Evolutionary conservation across 2,797 vertebrate genomes (phyloP).

Genomic region (Myripristis jacobus): DNA sequence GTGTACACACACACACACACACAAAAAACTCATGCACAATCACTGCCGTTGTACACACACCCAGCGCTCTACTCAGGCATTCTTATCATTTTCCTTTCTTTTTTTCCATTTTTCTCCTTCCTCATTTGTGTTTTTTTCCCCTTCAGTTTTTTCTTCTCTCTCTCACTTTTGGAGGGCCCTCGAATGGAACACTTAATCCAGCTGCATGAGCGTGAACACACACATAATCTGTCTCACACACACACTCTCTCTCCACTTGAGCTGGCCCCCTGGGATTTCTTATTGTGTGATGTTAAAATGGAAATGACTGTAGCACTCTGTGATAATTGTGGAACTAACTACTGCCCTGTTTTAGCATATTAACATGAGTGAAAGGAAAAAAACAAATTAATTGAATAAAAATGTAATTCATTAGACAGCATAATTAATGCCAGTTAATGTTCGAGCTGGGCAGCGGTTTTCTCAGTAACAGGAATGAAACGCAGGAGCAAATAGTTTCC

Average conservation of each 20-base stretch:
- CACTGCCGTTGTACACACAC: constrained; percentile 30
- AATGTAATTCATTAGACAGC: constrained; percentile 78
- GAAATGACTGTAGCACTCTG: constrained; percentile 70
- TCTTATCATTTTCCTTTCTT: constrained; percentile 42
- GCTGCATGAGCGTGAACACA: constrained; percentile 47
- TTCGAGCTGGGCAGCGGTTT: constrained; percentile 62
- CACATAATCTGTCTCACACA: neutral
- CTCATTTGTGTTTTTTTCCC: constrained; percentile 35
- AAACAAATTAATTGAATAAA: constrained; percentile 75
- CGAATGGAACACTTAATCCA: constrained; percentile 72
- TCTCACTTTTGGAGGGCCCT: constrained; percentile 59
- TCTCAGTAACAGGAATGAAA: constrained; percentile 60
- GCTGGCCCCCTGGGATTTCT: constrained; percentile 67
- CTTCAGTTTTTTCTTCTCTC: constrained; percentile 27
- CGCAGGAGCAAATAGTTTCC: constrained; percentile 39
- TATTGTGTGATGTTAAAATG: constrained; percentile 75
- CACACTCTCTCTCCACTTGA: constrained; percentile 8
- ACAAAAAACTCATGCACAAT: constrained; percentile 27
- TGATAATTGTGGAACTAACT: constrained; percentile 78
- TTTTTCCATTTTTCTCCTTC: constrained; percentile 2
- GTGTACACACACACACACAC: constrained; percentile 27
- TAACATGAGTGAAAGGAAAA: constrained; percentile 52
- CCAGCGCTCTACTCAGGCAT: constrained; percentile 37
- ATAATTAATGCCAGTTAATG: constrained; percentile 73
- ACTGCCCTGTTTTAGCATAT: constrained; percentile 71